phyloP scores from a whole-genome alignment of 2,113 vertebrate species.

The Miniopterus natalensis region DNA sequence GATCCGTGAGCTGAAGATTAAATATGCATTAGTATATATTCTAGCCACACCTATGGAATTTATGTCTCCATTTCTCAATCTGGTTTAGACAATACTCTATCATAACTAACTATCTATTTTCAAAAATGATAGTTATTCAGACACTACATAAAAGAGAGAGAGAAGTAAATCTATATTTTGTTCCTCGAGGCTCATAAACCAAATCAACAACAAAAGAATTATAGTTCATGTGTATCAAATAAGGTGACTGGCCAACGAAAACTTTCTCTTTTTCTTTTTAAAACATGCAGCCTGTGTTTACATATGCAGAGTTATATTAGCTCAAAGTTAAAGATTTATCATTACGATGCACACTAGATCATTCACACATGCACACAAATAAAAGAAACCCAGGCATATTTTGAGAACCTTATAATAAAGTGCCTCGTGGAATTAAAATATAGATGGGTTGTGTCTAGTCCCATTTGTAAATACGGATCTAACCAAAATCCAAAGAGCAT shows the following conservation, averaged over 20 bases:
- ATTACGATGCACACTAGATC: not conserved
- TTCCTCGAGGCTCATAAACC: not conserved
- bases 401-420: not conserved
- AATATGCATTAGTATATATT: not conserved
- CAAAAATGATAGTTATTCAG: constrained; percentile 5
- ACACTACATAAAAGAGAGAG: not conserved
- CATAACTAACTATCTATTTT: not conserved
- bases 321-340: not conserved
- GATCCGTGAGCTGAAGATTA: constrained; percentile 28
- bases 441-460: not conserved
- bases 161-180: not conserved
- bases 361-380: not conserved
- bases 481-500: constrained; percentile 43
- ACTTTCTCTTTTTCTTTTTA: not conserved
- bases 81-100: constrained; percentile 24
- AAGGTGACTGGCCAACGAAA: not conserved
- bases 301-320: not conserved
- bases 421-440: not conserved
- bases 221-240: not conserved
- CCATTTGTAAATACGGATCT: not conserved
- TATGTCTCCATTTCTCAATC: not conserved
- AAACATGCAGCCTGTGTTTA: not conserved
- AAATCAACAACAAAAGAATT: not conserved
- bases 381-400: not conserved
- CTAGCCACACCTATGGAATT: not conserved